These are phyloP conservation scores for Pterostichus madidus DNA, from an alignment of 2,888 invertebrate genomes.

Conservation along the genomic window DNA sequence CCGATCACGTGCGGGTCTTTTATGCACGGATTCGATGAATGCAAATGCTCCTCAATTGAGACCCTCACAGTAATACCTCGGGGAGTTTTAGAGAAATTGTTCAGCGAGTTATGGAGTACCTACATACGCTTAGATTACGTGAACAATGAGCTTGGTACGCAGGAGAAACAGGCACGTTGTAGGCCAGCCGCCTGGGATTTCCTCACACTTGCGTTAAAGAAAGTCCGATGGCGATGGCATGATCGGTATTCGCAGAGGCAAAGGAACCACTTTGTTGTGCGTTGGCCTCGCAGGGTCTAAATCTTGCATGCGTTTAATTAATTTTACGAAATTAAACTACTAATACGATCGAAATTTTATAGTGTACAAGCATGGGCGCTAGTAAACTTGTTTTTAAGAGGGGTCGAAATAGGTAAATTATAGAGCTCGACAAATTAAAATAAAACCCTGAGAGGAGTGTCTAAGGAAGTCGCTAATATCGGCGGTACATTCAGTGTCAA, in stretches of 20 bases:
- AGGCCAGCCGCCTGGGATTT: slow-evolving; percentile 10
- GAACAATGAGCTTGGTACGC: slow-evolving; percentile 14
- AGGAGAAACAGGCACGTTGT: slow-evolving; percentile 20
- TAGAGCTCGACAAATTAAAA: no score
- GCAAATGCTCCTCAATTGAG: slow-evolving; percentile 51
- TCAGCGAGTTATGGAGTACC: slow-evolving; percentile 39
- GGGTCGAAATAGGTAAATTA: no score
- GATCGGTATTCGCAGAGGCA: neutral
- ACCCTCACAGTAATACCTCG: neutral
- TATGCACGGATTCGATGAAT: slow-evolving; percentile 42
- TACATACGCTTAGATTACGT: slow-evolving; percentile 32
- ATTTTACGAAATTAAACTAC: neutral
- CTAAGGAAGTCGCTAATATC: no score
- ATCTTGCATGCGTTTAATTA: neutral
- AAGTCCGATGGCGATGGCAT: slow-evolving; percentile 14
- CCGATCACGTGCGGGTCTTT: slow-evolving; percentile 31
- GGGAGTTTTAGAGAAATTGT: slow-evolving; percentile 48
- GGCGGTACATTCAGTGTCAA: no score
- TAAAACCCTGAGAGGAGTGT: no score
- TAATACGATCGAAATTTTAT: no score
- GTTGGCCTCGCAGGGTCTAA: neutral
- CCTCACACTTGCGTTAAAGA: neutral
- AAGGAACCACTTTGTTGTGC: neutral
- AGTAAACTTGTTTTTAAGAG: no score
- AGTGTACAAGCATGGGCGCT: no score